Base-by-base conservation (phyloP, 2,797 vertebrate species). In the Sebastes iracundus region DNA sequence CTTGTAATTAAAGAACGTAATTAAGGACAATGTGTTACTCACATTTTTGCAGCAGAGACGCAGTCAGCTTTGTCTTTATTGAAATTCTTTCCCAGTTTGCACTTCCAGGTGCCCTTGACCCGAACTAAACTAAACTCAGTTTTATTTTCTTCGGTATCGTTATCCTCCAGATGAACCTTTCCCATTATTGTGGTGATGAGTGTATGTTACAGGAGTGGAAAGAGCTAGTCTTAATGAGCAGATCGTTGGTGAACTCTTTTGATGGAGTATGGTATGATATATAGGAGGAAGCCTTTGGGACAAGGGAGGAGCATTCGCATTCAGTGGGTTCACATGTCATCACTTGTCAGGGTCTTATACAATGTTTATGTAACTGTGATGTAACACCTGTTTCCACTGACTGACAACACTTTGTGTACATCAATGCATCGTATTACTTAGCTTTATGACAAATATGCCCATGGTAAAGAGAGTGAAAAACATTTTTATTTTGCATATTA, bases 1-100 rank as follows among this genome's bases (percentile, higher is more conserved):
- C 42, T 13, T 9, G 7, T 22, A 33, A 28, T 56, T 4, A 20
- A 3, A 61, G 2, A 52, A 6, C 53, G 4, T 25, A 12, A 18
- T 38, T 35, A 75, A 82, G 4, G 52, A 20, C 7, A 60, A 35
- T 35, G 27, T 77, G 61, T 10, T 90, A 96, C 96, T 96, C 78
- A 97, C 97, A 97, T 96, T 93, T 96, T 97, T 65, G 96, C 96
- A 79, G 95, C 83, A 0, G 96, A 97, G 23, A 95, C 84, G 46
- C 79, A 89, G 25, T 94, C 83, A 38, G 81, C 49, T 2, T 89
- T 81, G 72, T 58, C 3, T 59, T 68, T 16, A 46, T 42, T 23
- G 63, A 88, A 60, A 72, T 83, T 30, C 12, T 79, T 92, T 85
- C 88, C 87, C 59, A 89, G 88, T 83, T 94, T 71, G 6, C 95